Evolutionary conservation across 2,888 invertebrate species (phyloP), one percentile per base, ranked within the genome.

Genomic region (Tenthredo mesomela): DNA sequence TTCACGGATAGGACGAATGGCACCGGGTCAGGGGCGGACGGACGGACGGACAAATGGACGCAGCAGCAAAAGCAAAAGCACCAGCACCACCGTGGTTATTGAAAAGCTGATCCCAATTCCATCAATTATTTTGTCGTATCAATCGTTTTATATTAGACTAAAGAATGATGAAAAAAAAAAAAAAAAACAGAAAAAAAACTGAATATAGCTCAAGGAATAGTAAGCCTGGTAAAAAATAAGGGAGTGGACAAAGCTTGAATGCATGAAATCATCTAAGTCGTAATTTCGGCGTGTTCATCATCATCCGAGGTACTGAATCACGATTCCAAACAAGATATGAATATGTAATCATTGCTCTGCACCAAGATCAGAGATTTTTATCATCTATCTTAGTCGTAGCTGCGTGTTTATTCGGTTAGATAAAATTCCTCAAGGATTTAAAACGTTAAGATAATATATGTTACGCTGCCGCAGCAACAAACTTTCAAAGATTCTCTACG

Each of bases 341-440:
- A 47, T 15, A 61, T 29, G 2, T 25, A 12, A 25, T 61, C 61
- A 25, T 61, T 10, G 47, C 25, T 61, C 12, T 25, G 61, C 5
- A n/a, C 5, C 3, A 50, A 75, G 47, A 75, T 75, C 75, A 47
- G 47, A 75, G 47, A 25, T 21, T 47, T 25, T 47, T 47, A 18
- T 47, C n/a, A 21, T 43, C 25, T 21, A 0, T 71, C 70, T 2
- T 40, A 70, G 37, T n/a, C 70, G 70, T 37, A 18, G 18, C 43
- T 78, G n/a, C n/a, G n/a, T 78, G n/a, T 78, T 78, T 78, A 12
- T 37, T 78, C 47, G 15, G 47, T 15, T n/a, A 78, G 78, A 78
- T 78, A 78, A 78, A 78, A 54, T 78, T 78, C 78, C 78, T 37
- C 4, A 37, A 58, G 78, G 54, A n/a, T 78, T 78, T 33, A 50